These are phyloP conservation scores for Drosophila meridiana DNA, from an alignment of 2,888 invertebrate genomes.

Conservation along the genomic window DNA sequence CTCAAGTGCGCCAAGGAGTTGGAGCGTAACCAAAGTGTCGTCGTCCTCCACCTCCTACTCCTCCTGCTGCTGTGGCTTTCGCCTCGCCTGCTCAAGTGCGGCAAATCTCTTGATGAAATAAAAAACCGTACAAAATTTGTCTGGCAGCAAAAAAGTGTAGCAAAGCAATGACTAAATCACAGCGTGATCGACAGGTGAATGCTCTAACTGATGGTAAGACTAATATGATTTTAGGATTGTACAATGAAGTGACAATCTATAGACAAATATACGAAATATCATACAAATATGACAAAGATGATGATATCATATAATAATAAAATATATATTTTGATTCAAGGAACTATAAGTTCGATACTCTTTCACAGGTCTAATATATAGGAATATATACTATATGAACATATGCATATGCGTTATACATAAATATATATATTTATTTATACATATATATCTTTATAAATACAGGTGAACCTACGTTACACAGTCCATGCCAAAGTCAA, in stretches of 20 bases:
- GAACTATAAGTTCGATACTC: too few species aligned
- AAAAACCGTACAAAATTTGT: constrained; percentile 72
- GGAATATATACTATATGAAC: too few species aligned
- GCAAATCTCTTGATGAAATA: constrained; percentile 80
- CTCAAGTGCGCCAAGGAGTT: constrained; percentile 63
- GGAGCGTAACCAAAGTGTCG: constrained; percentile 78
- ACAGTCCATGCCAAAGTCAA: background rate
- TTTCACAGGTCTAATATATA: too few species aligned
- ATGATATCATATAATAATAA: too few species aligned
- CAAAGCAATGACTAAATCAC: background rate
- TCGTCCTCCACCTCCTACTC: constrained; percentile 21
- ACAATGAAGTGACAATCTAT: background rate
- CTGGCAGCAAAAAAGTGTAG: constrained; percentile 24
- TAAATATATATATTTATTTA: background rate
- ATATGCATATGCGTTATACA: too few species aligned
- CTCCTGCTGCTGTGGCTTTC: constrained; percentile 38
- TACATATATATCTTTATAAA: background rate
- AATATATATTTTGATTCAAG: too few species aligned
- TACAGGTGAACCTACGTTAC: background rate
- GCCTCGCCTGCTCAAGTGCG: constrained; percentile 57
- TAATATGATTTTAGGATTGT: background rate
- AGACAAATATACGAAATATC: background rate
- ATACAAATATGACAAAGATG: background rate
- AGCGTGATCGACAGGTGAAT: constrained; percentile 9
- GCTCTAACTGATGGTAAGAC: constrained; percentile 19